phyloP scores from a whole-genome alignment of 1,140 invertebrate genomes.

The Coptotermes formosanus region DNA sequence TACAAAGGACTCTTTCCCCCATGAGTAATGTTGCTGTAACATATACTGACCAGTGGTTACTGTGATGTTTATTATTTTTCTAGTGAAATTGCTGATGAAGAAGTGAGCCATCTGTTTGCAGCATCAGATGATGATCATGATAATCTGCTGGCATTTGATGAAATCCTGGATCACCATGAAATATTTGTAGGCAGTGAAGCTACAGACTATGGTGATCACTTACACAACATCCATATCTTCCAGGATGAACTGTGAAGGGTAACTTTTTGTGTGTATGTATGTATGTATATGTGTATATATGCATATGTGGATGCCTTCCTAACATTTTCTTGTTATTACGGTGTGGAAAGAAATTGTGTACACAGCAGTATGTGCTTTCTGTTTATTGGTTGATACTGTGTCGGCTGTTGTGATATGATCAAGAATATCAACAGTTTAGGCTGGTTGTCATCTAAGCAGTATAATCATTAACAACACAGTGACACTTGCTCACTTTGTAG shows the following conservation, averaged over 20 bases:
- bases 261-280: background rate
- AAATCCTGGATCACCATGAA: conserved; percentile 86
- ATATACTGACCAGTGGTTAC: conserved; percentile 23
- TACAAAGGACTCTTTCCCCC: too few species aligned
- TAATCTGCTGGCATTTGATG: conserved; percentile 75
- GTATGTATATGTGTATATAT: background rate
- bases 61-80: conserved; percentile 40
- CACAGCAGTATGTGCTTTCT: too few species aligned
- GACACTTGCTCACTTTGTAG: too few species aligned
- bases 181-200: conserved; percentile 95
- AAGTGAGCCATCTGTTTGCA: conserved; percentile 88
- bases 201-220: conserved; percentile 91
- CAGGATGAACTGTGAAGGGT: conserved; percentile 74
- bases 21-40: background rate
- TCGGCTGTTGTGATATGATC: too few species aligned
- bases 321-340: background rate
- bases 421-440: too few species aligned
- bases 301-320: background rate
- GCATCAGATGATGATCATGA: conserved; percentile 88
- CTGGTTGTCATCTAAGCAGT: too few species aligned
- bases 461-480: too few species aligned
- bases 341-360: background rate
- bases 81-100: conserved; percentile 84
- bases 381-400: too few species aligned
- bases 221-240: conserved; percentile 77